Evolutionary conservation across 2,888 invertebrate genomes (phyloP), one percentile per base, ranked within the genome.

Genomic region (Ectemnius cavifrons): DNA sequence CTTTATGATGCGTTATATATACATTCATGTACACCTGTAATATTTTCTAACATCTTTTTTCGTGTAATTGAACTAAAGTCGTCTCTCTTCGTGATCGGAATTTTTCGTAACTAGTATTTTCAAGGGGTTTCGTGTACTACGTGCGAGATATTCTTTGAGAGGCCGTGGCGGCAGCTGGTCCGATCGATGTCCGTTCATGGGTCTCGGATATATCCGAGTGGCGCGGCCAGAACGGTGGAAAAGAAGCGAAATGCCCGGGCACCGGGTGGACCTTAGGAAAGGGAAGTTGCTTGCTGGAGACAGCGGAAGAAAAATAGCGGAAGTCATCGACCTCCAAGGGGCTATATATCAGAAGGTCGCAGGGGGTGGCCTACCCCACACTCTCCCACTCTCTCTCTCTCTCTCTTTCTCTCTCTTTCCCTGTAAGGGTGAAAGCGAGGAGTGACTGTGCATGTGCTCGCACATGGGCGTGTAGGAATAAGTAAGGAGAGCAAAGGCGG

Each of bases 281-380:
- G 88, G 88, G 85, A 90, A 89, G 89, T 90, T 89, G 90, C 89
- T 90, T 92, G 92, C 91, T 91, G 91, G 92, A 92, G 92, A 92
- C 92, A 92, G 92, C 91, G 91, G 91, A 92, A 92, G 92, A 93
- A 92, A 93, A 93, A 93, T 93, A 92, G 92, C 92, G 91, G 92
- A 92, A 92, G 92, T 92, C 92, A 92, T 92, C 92, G 93, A 93
- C 93, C 93, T 92, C 92, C 92, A 91, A 92, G 92, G 92, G 90
- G 92, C 92, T 91, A 93, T 93, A 92, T 92, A 93, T 91, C 91
- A 91, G 88, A 82, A 85, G 85, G 84, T 85, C 85, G 86, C 86
- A 73, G 75, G 78, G 77, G 82, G 75, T 78, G 78, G 83, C 82
- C 84, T 78, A 81, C 78, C 81, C 77, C 77, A 70, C 64, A 75